Conservation (phyloP, 2,797 vertebrate species). For the Spinus olivaceus region DNA sequence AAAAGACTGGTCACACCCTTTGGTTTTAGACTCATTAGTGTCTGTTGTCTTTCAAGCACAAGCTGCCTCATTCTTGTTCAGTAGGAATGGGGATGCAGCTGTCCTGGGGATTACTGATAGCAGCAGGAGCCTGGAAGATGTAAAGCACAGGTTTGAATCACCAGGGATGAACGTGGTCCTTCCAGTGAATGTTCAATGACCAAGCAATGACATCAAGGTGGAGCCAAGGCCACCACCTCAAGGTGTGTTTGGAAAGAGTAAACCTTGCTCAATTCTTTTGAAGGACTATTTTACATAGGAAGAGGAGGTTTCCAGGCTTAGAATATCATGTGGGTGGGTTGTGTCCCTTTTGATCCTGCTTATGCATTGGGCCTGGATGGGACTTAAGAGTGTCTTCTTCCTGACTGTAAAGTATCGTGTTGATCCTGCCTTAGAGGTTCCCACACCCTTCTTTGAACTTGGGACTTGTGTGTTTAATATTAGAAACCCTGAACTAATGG, state of each 20-base stretch:
- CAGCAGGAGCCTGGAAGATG: not conserved
- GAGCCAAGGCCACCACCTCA: not conserved
- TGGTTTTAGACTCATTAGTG: not conserved
- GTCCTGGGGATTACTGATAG: not conserved
- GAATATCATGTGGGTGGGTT: not conserved
- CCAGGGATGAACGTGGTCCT: rapidly evolving
- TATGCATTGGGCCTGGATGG: not conserved
- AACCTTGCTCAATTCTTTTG: not conserved
- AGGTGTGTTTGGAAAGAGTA: not conserved
- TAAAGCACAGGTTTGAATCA: not conserved
- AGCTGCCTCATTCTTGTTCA: not conserved
- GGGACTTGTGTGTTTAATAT: not conserved
- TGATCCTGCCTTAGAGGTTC: not conserved
- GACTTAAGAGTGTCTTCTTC: not conserved
- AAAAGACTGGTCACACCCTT: not conserved
- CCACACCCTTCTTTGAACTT: not conserved
- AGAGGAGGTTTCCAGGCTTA: not conserved
- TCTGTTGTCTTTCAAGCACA: not conserved
- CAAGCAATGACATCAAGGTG: not conserved
- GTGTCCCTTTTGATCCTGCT: not conserved
- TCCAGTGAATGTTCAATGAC: not conserved
- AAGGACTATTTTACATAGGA: not conserved
- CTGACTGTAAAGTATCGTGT: not conserved
- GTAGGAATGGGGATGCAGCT: not conserved
- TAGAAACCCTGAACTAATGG: conserved; percentile 17